Percentiles rank a stretch among this genome's conserved stretches.
Conservation (phyloP, 2,113 vertebrate genomes). For the Ochotona curzoniae region DNA sequence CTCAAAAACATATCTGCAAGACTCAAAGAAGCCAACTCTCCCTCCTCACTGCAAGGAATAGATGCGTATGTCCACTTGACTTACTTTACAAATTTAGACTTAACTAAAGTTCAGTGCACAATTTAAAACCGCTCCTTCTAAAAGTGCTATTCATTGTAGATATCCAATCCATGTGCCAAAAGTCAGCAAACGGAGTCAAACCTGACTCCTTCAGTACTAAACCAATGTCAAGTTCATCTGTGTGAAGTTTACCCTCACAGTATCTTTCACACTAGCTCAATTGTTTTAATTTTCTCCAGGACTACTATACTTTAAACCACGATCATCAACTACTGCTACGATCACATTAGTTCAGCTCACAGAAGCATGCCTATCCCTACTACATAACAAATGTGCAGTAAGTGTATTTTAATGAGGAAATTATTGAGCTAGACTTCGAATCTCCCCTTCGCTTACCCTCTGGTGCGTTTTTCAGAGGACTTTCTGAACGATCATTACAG, state of each 20-base stretch:
- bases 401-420: neutral
- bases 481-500: neutral
- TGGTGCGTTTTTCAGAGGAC: neutral
- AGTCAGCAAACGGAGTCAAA: neutral
- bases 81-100: neutral
- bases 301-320: neutral
- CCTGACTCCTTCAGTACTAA: neutral
- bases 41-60: neutral
- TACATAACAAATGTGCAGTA: neutral
- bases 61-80: neutral
- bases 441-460: neutral
- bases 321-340: neutral
- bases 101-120: neutral
- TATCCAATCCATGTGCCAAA: neutral
- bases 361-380: neutral
- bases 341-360: neutral
- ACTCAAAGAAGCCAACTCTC: neutral
- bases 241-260: neutral
- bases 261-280: neutral
- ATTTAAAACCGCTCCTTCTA: neutral
- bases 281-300: neutral
- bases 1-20: neutral
- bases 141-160: neutral
- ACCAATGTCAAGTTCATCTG: neutral
- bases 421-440: neutral